phyloP scores from a whole-genome alignment of 2,888 invertebrate genomes.

The Cheilosia urbana region DNA sequence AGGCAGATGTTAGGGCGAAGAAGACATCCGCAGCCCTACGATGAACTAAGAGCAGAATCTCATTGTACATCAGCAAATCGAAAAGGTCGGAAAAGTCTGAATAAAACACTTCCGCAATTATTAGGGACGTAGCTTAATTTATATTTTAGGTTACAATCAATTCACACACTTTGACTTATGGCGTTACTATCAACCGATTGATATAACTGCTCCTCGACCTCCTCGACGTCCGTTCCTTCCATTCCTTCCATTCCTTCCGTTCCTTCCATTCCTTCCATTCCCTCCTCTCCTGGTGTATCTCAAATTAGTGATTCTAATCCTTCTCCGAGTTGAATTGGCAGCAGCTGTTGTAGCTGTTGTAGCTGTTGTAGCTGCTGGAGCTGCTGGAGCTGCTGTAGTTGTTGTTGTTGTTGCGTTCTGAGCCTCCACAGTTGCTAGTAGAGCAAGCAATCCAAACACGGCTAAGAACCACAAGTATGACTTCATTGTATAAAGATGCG shows the following conservation, averaged over 20 bases:
- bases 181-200: no score
- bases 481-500: not conserved
- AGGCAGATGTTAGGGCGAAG: not conserved
- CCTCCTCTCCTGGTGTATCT: no score
- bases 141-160: no score
- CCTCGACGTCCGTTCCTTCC: no score
- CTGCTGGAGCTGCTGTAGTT: no score
- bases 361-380: no score
- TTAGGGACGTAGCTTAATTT: not conserved
- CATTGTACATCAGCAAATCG: not conserved
- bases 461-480: not conserved
- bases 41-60: not conserved
- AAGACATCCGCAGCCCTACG: not conserved
- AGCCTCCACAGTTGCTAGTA: not conserved
- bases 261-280: no score
- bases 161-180: no score
- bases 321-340: no score
- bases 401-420: not conserved
- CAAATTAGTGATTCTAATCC: no score
- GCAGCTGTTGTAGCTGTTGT: fast-evolving
- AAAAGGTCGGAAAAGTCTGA: not conserved
- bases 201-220: no score
- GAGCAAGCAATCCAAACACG: not conserved
- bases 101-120: not conserved
- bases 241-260: no score